Evolutionary conservation across 2,888 invertebrate genomes (phyloP), one percentile per base, ranked within the genome.

Genomic region (Rotaria socialis): DNA sequence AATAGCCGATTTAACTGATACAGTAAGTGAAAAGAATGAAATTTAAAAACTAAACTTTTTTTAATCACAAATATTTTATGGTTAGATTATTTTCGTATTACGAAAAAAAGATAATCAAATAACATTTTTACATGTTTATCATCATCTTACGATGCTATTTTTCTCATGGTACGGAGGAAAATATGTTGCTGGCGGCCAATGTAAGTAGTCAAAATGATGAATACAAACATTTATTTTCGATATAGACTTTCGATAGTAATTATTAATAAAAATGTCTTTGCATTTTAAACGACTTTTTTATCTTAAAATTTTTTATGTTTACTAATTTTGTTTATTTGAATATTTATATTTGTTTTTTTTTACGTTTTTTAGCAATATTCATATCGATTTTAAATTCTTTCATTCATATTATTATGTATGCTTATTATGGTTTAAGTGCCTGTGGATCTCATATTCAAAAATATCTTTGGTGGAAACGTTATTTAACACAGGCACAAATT

Each of bases 61-160:
- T 10, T 43, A 24, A 0, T 14, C 0, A 47, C 11, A 10, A 8
- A 50, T 43, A 10, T 43, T 80, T 22, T 10, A 47, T 47, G 1
- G 35, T 19, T 88, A 90, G 90, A 86, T 89, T 16, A 91, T 91
- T 88, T 91, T 91, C 88, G 90, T 91, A 47, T 87, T 91, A 84
- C 89, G 91, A 16, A 91, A 91, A 89, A 91, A 91, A 88, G 89
- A 90, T 88, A 90, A 89, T 87, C 91, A 91, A 88, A 89, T 91
- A 47, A 90, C 90, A 86, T 91, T 91, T 88, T 89, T 91, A 41
- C 91, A 91, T 88, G 91, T 91, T 19, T 91, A 91, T 88, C 91
- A 91, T 87, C 91, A 91, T 87, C 90, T 91, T 87, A 90, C 90
- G 84, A 91, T 91, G 91, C 91, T 91, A 87, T 90, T 91, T 14